Conservation (phyloP, 2,888 invertebrate species). For the Dyspetes luteomarginatus region DNA sequence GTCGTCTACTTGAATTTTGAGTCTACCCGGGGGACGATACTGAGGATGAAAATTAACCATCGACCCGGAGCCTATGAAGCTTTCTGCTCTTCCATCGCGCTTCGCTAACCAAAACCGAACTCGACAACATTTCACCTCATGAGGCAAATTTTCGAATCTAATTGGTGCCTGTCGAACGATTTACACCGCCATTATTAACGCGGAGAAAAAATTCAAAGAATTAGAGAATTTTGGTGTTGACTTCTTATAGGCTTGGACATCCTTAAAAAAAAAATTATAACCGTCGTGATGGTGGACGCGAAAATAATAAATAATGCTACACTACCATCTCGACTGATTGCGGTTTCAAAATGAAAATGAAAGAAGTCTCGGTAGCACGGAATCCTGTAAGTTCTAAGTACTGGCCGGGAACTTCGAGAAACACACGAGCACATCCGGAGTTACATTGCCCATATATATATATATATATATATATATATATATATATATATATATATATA, state of each 20-base stretch:
- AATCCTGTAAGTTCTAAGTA: slow-evolving; percentile 70
- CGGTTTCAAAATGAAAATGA: slow-evolving; percentile 69
- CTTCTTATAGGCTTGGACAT: too few relatives aligned
- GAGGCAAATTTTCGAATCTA: too few relatives aligned
- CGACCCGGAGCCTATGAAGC: neutral
- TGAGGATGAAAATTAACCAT: neutral
- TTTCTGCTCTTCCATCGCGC: slow-evolving; percentile 36
- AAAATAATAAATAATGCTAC: slow-evolving; percentile 28
- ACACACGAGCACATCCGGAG: slow-evolving; percentile 15
- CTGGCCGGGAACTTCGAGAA: slow-evolving; percentile 57
- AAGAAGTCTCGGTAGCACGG: slow-evolving; percentile 66
- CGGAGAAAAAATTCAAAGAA: too few relatives aligned
- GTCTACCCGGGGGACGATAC: slow-evolving; percentile 44
- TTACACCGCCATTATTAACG: too few relatives aligned
- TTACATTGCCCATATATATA: slow-evolving; percentile 10
- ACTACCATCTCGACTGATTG: slow-evolving; percentile 64
- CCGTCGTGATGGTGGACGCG: too few relatives aligned
- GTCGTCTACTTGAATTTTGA: slow-evolving; percentile 60
- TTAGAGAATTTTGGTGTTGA: too few relatives aligned
- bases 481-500: too few relatives aligned
- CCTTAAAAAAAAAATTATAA: too few relatives aligned
- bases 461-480: too few relatives aligned
- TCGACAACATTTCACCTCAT: slow-evolving; percentile 77
- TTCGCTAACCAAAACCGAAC: slow-evolving; percentile 48
- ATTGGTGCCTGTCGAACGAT: too few relatives aligned